A percentile compares a stretch with the other conserved stretches of the same genome.
Evolutionary conservation across 2,113 vertebrate genomes (phyloP).

Genomic region (Lagopus muta): DNA sequence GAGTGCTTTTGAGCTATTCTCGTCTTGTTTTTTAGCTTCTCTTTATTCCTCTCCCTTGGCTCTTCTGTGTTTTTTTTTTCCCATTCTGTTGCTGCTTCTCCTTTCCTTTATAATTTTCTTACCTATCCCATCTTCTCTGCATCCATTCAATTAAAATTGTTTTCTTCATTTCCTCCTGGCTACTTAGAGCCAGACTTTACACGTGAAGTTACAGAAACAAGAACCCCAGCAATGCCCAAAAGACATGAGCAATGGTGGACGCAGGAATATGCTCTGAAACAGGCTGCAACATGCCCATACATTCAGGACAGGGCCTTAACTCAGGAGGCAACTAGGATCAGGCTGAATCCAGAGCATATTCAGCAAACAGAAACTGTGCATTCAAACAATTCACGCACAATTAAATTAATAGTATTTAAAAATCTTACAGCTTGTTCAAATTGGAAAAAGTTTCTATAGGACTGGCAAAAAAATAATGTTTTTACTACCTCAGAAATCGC

Average conservation of each 20-base stretch:
- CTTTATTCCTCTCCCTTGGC: neutral
- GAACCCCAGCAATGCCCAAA: neutral
- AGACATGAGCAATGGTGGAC: neutral
- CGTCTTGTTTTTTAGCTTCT: neutral
- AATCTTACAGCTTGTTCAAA: neutral
- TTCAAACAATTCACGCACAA: neutral
- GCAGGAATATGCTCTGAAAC: neutral
- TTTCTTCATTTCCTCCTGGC: neutral
- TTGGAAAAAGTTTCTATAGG: neutral
- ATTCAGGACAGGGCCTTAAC: neutral
- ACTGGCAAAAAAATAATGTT: rapidly evolving
- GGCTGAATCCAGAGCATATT: neutral
- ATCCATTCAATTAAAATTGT: neutral
- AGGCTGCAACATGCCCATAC: neutral
- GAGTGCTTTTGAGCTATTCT: neutral
- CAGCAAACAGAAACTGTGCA: neutral
- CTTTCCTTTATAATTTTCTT: neutral
- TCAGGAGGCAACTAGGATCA: neutral
- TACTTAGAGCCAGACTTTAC: neutral
- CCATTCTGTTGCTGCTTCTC: neutral
- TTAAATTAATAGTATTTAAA: neutral
- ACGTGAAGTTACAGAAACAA: neutral
- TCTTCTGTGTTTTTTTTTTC: neutral
- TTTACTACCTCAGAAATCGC: neutral
- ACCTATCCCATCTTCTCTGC: neutral